Conservation (phyloP, 2,888 invertebrate species). For the Cistogaster globosa region DNA sequence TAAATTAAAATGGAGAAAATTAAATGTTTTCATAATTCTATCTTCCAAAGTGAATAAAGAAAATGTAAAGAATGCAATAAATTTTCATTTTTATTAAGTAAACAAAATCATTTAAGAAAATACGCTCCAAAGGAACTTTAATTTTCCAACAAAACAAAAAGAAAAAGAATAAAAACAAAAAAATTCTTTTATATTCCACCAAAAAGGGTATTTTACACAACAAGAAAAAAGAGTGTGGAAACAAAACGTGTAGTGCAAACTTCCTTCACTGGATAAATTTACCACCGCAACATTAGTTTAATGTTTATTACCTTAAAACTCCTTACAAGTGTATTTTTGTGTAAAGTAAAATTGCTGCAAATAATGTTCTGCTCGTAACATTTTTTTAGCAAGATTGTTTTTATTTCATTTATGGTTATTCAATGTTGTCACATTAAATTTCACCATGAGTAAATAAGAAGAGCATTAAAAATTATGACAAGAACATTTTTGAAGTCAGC, state of each 20-base stretch:
- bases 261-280: not conserved
- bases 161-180: no score
- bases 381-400: not conserved
- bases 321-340: not conserved
- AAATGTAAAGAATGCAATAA: constrained; percentile 62
- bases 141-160: not conserved
- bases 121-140: constrained; percentile 17
- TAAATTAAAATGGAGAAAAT: constrained; percentile 19
- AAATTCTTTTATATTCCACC: not conserved
- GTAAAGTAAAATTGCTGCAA: no score
- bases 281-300: constrained; percentile 32
- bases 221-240: not conserved
- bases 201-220: not conserved
- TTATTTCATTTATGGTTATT: constrained; percentile 15
- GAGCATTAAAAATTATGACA: constrained; percentile 42
- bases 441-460: constrained; percentile 29
- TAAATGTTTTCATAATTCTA: constrained; percentile 62
- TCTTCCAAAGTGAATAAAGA: constrained; percentile 24
- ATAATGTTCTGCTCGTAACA: not conserved
- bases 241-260: not conserved
- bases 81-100: constrained; percentile 56
- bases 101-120: constrained; percentile 35
- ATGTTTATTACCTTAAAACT: constrained; percentile 26
- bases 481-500: not conserved
- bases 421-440: constrained; percentile 30